Evolutionary conservation across 2,888 invertebrate species (phyloP).

Genomic region (Cryptus armator): DNA sequence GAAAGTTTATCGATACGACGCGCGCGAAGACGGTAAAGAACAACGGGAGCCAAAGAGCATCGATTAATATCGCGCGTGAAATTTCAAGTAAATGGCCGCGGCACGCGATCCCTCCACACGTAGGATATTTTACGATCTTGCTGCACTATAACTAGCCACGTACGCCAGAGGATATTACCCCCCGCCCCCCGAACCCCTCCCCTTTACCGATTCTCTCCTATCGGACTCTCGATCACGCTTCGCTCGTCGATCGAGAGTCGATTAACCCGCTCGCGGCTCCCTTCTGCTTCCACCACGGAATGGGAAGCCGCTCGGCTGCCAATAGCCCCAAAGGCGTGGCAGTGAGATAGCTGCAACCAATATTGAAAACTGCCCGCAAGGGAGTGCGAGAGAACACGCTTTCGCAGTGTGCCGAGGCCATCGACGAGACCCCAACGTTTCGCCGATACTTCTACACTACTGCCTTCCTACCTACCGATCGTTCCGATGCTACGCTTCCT

Average conservation of each 20-base stretch:
- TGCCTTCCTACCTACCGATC: not conserved
- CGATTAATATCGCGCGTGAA: conserved; percentile 67
- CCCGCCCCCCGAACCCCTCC: not conserved
- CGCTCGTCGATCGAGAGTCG: conserved; percentile 61
- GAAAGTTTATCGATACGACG: conserved; percentile 12
- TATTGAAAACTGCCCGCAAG: conserved; percentile 57
- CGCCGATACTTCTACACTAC: conserved; percentile 11
- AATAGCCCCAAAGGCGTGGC: conserved; percentile 59
- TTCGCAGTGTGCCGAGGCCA: conserved; percentile 15
- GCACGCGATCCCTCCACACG: conserved; percentile 58
- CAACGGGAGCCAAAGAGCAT: conserved; percentile 55
- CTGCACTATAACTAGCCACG: conserved; percentile 28
- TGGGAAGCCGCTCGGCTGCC: conserved; percentile 21
- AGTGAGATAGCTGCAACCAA: conserved; percentile 46
- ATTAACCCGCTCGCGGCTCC: conserved; percentile 50
- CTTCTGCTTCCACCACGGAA: conserved; percentile 28
- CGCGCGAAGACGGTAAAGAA: not conserved
- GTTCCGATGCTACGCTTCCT: conserved; percentile 3
- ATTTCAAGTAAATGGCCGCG: conserved; percentile 59
- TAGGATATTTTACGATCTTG: conserved; percentile 61
- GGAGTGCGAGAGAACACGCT: conserved; percentile 27
- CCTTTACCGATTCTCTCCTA: not conserved
- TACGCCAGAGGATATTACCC: conserved; percentile 57
- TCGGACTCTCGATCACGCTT: conserved; percentile 53
- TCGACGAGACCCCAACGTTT: conserved; percentile 26